These are phyloP conservation scores for Lepus europaeus DNA, from an alignment of 2,113 vertebrate genomes.

Conservation along the genomic window DNA sequence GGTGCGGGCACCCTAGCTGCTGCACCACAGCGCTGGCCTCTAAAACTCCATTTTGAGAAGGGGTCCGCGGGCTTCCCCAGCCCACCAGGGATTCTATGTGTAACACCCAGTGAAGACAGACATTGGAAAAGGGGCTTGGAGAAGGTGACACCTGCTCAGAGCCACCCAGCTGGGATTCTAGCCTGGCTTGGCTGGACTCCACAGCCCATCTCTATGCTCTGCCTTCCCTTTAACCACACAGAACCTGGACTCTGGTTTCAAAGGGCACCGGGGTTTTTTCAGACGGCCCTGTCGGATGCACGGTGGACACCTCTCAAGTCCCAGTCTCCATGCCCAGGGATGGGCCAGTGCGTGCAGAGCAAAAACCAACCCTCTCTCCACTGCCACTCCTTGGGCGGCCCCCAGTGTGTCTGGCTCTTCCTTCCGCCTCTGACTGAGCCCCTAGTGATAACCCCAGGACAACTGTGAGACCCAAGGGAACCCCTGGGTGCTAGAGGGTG, in stretches of 20 bases:
- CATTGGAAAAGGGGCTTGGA: background rate
- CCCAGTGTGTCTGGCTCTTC: background rate
- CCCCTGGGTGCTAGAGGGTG: background rate
- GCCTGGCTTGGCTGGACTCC: background rate
- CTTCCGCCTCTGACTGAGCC: background rate
- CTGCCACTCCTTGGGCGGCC: background rate
- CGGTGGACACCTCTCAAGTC: background rate
- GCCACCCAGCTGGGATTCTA: background rate
- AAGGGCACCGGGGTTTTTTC: background rate
- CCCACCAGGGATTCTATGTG: background rate
- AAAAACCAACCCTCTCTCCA: background rate
- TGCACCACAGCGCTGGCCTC: background rate
- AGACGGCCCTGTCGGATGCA: background rate
- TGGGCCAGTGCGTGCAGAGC: background rate
- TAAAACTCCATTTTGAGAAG: background rate
- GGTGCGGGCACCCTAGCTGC: too few relatives aligned
- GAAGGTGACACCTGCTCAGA: background rate
- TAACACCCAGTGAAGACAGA: background rate
- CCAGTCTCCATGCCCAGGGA: background rate
- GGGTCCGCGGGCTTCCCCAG: background rate
- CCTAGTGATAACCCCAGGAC: background rate
- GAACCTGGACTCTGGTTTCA: background rate
- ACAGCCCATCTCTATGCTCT: too few relatives aligned
- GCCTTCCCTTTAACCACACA: background rate
- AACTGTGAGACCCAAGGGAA: background rate